These are phyloP conservation scores for Urechis unicinctus DNA, from an alignment of 2,888 invertebrate genomes.

Conservation along the genomic window DNA sequence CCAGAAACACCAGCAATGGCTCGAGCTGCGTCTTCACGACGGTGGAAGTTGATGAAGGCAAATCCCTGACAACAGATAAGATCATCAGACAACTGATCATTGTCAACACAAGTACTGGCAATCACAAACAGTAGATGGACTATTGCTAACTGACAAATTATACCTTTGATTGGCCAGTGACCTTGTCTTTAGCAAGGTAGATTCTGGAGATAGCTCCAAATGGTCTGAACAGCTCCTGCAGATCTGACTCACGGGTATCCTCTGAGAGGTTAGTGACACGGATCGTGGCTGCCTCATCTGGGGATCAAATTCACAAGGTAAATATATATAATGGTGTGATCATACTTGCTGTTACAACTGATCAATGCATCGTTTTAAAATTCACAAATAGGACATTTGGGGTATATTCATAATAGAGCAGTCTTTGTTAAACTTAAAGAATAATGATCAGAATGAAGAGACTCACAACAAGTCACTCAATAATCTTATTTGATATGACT, in stretches of 20 bases:
- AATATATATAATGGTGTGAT: too few relatives aligned
- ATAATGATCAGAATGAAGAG: too few relatives aligned
- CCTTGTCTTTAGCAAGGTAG: conserved; percentile 86
- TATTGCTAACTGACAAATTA: too few relatives aligned
- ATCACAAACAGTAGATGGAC: too few relatives aligned
- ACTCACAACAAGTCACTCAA: not conserved
- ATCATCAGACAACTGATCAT: not conserved
- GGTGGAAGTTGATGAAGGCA: conserved; percentile 95
- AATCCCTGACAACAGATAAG: conserved; percentile 78
- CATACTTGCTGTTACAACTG: too few relatives aligned
- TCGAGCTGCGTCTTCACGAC: conserved; percentile 80
- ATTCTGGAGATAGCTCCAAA: conserved; percentile 90
- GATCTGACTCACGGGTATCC: conserved; percentile 83
- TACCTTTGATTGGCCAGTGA: conserved; percentile 55
- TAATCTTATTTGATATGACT: not conserved
- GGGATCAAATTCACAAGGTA: too few relatives aligned
- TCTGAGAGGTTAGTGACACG: conserved; percentile 96
- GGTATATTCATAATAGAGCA: too few relatives aligned
- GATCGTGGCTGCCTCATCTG: conserved; percentile 67
- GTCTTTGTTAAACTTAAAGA: too few relatives aligned
- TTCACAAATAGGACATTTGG: too few relatives aligned
- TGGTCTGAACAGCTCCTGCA: conserved; percentile 89
- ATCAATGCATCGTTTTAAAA: too few relatives aligned
- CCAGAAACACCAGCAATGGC: conserved; percentile 86
- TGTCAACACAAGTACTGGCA: too few relatives aligned